Evolutionary conservation across 92 coral and sea anemone genomes (phyloP), one percentile per base, ranked within the genome.

Genomic region (Epizoanthus rinbou): DNA sequence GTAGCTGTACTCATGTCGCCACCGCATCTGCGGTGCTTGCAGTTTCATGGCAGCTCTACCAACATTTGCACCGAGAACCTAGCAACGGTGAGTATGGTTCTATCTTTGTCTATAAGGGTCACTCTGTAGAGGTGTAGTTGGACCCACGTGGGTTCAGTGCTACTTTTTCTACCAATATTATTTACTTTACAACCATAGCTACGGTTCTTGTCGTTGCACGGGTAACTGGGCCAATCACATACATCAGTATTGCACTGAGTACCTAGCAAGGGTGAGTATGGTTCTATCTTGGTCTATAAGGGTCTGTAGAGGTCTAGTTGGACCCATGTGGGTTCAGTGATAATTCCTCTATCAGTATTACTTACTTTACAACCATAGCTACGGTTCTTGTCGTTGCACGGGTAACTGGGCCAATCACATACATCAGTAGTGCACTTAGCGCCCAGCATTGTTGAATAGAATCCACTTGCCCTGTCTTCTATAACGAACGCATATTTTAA

Each of bases 341-440:
- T 9, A 63, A 63, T 19, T n/a, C 5, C 53, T 11, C 43, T 37
- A 6, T 50, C 33, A 45, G 50, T 4, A 28, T 6, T 24, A 54
- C 39, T 74, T 59, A 76, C 81, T 45, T 58, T 35, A 63, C 81
- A 76, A 16, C 81, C 81, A 19, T 76, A 76, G 56, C 81, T 76
- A 33, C 15, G 81, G 11, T 39, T 76, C 69, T 33, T 58, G 7
- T 21, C 15, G 23, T 76, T 76, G 23, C 81, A 76, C 11, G 81
- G 81, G 35, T 76, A 76, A 33, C 18, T 17, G 2, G 33, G 28
- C 81, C 81, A 76, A 68, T 76, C 39, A n/a, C 81, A 76, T 3
- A 10, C 2, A 8, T 59, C 68, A 0, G n/a, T 10, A 59, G 14
- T 50, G 54, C 81, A 76, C n/a, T 1, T 11, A 18, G 37, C 69